These are phyloP conservation scores for Astreopora myriophthalma DNA, from an alignment of 64 coral and sea anemone genomes.

Conservation along the genomic window DNA sequence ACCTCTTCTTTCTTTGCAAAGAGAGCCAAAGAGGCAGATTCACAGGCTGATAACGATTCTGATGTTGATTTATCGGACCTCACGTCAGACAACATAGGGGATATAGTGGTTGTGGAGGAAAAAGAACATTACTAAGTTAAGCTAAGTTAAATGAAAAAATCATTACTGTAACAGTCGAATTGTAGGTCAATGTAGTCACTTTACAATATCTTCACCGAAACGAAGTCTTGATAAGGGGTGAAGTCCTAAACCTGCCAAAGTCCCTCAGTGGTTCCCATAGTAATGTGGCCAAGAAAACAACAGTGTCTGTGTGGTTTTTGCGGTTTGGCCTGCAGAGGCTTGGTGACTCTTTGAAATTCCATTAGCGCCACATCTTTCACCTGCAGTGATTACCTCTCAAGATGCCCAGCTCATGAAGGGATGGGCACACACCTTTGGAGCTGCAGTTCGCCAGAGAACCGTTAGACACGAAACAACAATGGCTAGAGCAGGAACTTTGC, in stretches of 20 bases:
- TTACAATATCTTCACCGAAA: background rate
- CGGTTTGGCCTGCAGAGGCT: background rate
- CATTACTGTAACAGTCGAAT: background rate
- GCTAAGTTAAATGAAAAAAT: background rate
- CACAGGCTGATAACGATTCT: conserved; percentile 46
- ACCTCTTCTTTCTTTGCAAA: conserved; percentile 50
- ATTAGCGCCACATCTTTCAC: background rate
- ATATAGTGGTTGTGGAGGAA: conserved; percentile 53
- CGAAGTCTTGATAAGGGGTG: background rate
- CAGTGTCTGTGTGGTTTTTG: background rate
- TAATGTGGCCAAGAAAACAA: background rate
- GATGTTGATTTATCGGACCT: conserved; percentile 45
- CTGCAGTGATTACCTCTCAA: conserved; percentile 21
- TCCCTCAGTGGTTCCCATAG: conserved; percentile 44
- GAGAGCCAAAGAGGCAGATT: conserved; percentile 43
- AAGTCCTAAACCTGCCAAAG: background rate
- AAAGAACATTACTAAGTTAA: conserved; percentile 41
- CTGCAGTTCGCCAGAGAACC: conserved; percentile 38
- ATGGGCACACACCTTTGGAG: conserved; percentile 55
- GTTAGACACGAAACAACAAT: conserved; percentile 59
- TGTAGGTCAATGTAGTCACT: background rate
- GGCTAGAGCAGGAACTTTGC: conserved; percentile 50
- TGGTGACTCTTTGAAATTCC: conserved; percentile 4
- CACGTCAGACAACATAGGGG: conserved; percentile 32
- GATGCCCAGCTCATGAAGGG: conserved; percentile 34